These are phyloP conservation scores for Diacarnus erythraeanus DNA, from an alignment of 37 sponge, comb jelly and placozoan genomes.

Conservation along the genomic window DNA sequence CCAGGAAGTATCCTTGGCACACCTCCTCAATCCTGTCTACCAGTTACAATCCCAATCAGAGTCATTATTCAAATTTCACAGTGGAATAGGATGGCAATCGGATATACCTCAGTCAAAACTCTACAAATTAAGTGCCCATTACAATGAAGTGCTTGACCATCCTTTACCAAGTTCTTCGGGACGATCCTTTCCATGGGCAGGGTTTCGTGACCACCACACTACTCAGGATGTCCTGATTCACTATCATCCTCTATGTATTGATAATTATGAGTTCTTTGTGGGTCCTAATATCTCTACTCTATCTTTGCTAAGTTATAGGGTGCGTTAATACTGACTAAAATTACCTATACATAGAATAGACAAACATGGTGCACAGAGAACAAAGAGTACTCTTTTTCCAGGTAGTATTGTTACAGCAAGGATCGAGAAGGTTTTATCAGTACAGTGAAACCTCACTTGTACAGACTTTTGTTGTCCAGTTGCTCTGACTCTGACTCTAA, in stretches of 20 bases:
- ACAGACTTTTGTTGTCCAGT: too few species aligned
- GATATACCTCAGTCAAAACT: too few species aligned
- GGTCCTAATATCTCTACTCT: slow-evolving; percentile 51
- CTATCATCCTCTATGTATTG: slow-evolving; percentile 69
- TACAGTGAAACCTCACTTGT: too few species aligned
- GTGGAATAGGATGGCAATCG: background rate
- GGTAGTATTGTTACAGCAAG: too few species aligned
- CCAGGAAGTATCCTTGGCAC: slow-evolving; percentile 71
- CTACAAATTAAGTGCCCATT: background rate
- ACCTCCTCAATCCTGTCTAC: slow-evolving; percentile 20
- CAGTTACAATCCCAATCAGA: background rate
- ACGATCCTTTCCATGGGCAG: slow-evolving; percentile 14
- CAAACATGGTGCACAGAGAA: too few species aligned
- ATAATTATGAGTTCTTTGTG: slow-evolving; percentile 71
- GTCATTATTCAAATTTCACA: background rate
- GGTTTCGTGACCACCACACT: slow-evolving; percentile 38
- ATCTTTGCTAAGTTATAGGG: slow-evolving; percentile 42
- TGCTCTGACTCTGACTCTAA: too few species aligned
- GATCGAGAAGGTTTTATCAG: too few species aligned
- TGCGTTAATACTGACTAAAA: too few species aligned
- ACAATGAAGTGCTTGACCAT: background rate
- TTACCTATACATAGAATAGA: too few species aligned
- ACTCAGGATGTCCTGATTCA: slow-evolving; percentile 32
- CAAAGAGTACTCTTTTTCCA: too few species aligned
- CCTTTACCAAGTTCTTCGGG: background rate